Percentiles rank a stretch among this genome's conserved stretches.
Conservation (phyloP, 2,888 invertebrate genomes). For the Nomada lathburiana region DNA sequence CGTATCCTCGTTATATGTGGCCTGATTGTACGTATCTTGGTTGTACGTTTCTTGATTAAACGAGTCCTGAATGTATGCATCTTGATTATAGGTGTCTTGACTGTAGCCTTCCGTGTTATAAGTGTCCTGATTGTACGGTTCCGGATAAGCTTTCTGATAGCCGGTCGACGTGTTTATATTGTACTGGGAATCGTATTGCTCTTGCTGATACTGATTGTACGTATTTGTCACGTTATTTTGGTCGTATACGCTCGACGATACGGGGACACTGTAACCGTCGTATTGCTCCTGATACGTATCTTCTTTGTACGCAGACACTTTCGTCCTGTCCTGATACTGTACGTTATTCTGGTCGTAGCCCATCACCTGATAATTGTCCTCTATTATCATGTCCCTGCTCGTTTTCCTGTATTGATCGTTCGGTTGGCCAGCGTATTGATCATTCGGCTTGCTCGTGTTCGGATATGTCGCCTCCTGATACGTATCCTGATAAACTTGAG, state of each 20-base stretch:
- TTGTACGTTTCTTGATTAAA: conserved; percentile 40
- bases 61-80: conserved; percentile 16
- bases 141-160: conserved; percentile 66
- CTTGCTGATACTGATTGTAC: conserved; percentile 73
- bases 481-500: conserved; percentile 71
- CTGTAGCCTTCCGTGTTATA: conserved; percentile 31
- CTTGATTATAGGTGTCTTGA: conserved; percentile 33
- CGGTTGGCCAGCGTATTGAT: conserved; percentile 67
- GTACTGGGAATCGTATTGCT: conserved; percentile 74
- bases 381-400: conserved; percentile 65
- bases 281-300: conserved; percentile 72
- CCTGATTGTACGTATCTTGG: conserved; percentile 28
- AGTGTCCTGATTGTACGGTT: conserved; percentile 41
- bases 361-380: conserved; percentile 74
- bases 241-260: conserved; percentile 74
- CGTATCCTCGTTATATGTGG: conserved; percentile 30
- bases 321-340: conserved; percentile 65
- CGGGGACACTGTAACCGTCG: conserved; percentile 69
- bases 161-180: conserved; percentile 68
- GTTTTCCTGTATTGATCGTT: conserved; percentile 65
- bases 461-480: conserved; percentile 79
- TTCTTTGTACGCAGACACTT: conserved; percentile 57
- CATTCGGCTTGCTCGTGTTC: conserved; percentile 73
- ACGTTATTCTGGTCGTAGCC: conserved; percentile 76
- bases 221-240: conserved; percentile 74